Percentiles rank a stretch among this genome's conserved stretches.
Evolutionary conservation across 2,797 vertebrate genomes (phyloP).

Genomic region (Hoplostethus mediterraneus): DNA sequence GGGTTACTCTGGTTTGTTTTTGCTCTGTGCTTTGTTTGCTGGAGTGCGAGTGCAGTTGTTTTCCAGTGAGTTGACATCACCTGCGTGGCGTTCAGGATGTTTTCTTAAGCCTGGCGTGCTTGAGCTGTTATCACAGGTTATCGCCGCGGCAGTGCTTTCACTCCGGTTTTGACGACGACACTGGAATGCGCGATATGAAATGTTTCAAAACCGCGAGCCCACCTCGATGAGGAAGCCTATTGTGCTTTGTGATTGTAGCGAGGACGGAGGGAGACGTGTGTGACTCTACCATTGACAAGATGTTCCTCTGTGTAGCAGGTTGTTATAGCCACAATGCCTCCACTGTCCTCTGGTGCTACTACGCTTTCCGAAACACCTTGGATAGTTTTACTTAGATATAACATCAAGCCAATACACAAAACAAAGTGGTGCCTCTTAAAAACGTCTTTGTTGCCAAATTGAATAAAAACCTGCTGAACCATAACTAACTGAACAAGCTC

Average conservation of each 20-base stretch:
- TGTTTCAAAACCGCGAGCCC: slow-evolving; percentile 8
- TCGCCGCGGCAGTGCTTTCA: background rate
- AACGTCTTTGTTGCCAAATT: background rate
- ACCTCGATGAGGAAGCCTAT: slow-evolving; percentile 23
- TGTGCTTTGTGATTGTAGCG: slow-evolving; percentile 39
- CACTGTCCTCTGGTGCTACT: background rate
- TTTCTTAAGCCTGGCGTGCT: slow-evolving; percentile 8
- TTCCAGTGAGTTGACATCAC: background rate
- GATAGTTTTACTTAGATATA: background rate
- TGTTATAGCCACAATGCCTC: background rate
- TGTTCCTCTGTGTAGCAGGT: slow-evolving; percentile 1
- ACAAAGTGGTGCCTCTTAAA: no score
- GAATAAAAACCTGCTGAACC: no score
- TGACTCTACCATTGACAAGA: slow-evolving; percentile 1
- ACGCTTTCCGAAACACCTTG: background rate
- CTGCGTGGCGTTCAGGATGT: slow-evolving; percentile 1
- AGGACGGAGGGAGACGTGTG: background rate
- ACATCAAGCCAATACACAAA: no score
- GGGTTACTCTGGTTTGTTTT: slow-evolving; percentile 10
- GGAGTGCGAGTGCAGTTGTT: background rate
- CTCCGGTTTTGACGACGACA: slow-evolving; percentile 23
- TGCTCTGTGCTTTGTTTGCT: slow-evolving; percentile 10
- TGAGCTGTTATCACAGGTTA: slow-evolving; percentile 27
- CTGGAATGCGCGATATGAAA: slow-evolving; percentile 48
- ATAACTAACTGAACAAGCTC: background rate